Evolutionary conservation across 2,888 invertebrate species (phyloP), one percentile per base, ranked within the genome.

Genomic region (Psococerastis gibbosa): DNA sequence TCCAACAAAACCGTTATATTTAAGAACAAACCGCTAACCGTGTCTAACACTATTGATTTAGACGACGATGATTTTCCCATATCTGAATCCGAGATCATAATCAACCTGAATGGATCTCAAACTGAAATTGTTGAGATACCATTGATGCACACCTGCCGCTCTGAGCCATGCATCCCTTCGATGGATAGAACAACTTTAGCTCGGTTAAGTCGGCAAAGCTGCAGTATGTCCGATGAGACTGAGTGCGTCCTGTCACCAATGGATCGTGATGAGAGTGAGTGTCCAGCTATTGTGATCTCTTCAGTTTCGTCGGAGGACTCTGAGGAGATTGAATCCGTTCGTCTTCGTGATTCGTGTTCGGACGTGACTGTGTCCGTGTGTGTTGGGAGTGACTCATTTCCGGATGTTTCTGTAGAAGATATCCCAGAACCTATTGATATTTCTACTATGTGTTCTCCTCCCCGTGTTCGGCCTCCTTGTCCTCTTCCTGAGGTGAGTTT

Each of bases 41-140:
- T 38, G 17, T 38, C 38, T 5, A 38, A 38, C 18, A 38, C 38
- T 4, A 38, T 38, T 22, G 38, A 38, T 11, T 20, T 38, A 11
- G 38, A 38, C 18, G 38, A 38, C 18, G 38, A 38, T 22, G 38
- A 38, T 20, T 38, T 38, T 18, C 38, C 38, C 20, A 38, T 38
- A 38, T 38, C 38, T 3, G 38, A 38, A 38, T 38, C 38, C 4
- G 38, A 38, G 11, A 38, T 38, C 11, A 17, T 20, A 6, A 38
- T 38, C 5, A 38, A 38, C 20, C 22, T 38, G 20, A 38, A 38
- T 22, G 38, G 38, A 11, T 38, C 38, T 5, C 38, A 38, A 20
- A 38, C 38, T 16, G 38, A 38, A 17, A 38, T 38, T 5, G 9
- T 38, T 9, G 38, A 38, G 22, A 38, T 38, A 17, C 38, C 38